Conservation (phyloP, 2,888 invertebrate species). For the Lasioglossum oenotherae region DNA sequence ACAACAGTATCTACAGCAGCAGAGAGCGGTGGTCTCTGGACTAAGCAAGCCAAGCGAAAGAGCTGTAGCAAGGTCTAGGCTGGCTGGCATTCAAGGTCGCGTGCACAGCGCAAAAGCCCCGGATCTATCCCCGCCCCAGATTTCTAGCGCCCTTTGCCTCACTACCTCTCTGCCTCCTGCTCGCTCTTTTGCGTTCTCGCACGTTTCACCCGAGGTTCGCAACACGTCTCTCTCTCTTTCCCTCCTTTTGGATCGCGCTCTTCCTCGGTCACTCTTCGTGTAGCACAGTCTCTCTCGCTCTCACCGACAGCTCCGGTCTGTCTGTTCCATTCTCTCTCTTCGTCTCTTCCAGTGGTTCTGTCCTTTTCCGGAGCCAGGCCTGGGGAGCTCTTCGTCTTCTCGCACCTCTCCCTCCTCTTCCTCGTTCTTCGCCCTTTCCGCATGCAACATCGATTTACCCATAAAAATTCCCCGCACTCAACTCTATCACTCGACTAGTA, state of each 20-base stretch:
- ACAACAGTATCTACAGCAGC: constrained; percentile 57
- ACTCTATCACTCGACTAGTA: constrained; percentile 82
- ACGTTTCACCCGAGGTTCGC: constrained; percentile 38
- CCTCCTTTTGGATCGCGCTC: constrained; percentile 20
- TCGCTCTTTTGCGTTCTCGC: constrained; percentile 22
- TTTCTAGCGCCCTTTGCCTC: constrained; percentile 72
- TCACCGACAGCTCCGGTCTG: not conserved
- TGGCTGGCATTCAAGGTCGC: constrained; percentile 81
- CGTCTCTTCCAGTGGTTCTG: not conserved
- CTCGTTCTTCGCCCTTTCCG: constrained; percentile 51
- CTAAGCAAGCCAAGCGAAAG: constrained; percentile 71
- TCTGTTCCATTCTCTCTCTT: constrained; percentile 1
- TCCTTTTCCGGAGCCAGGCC: constrained; percentile 19
- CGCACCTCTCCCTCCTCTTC: constrained; percentile 27
- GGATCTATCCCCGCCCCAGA: constrained; percentile 74
- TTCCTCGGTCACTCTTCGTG: not conserved
- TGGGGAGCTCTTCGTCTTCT: constrained; percentile 10
- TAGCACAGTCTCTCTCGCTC: constrained; percentile 32
- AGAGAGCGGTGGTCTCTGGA: constrained; percentile 60
- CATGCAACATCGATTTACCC: constrained; percentile 82
- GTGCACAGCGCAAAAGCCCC: constrained; percentile 75
- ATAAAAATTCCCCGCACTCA: constrained; percentile 82
- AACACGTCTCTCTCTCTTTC: not conserved
- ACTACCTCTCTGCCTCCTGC: constrained; percentile 24
- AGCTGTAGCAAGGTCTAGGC: constrained; percentile 81